Conservation (phyloP, 2,797 vertebrate genomes). For the Arnoldichthys spilopterus region DNA sequence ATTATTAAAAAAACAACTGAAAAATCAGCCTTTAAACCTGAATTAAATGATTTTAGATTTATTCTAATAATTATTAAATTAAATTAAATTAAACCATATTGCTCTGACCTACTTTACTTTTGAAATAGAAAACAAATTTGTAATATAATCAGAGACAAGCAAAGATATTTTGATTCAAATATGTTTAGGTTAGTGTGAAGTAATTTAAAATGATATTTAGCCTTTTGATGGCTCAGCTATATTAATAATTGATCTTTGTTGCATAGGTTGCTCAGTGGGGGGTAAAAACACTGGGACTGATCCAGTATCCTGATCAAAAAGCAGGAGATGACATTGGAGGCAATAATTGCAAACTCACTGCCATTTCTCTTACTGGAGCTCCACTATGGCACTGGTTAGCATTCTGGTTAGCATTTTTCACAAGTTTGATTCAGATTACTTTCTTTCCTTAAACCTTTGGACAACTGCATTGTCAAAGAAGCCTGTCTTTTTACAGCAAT, state of each 20-base stretch:
- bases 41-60: too few relatives aligned
- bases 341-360: slow-evolving; percentile 92
- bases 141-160: background rate
- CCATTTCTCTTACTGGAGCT: slow-evolving; percentile 87
- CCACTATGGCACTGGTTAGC: slow-evolving; percentile 83
- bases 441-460: too few relatives aligned
- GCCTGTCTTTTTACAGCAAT: background rate
- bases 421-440: too few relatives aligned
- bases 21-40: too few relatives aligned
- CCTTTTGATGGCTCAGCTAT: slow-evolving; percentile 24
- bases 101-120: too few relatives aligned
- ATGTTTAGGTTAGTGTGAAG: background rate
- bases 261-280: slow-evolving; percentile 83
- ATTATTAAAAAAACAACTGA: too few relatives aligned
- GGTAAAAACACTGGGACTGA: slow-evolving; percentile 83
- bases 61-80: too few relatives aligned
- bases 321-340: slow-evolving; percentile 90
- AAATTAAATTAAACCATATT: too few relatives aligned
- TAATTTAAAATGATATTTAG: background rate
- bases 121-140: too few relatives aligned
- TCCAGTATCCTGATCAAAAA: slow-evolving; percentile 75
- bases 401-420: slow-evolving; percentile 82
- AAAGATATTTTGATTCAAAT: background rate
- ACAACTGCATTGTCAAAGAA: too few relatives aligned
- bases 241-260: slow-evolving; percentile 32